Conservation (phyloP, 2,888 invertebrate genomes). For the Heliconius sara region DNA sequence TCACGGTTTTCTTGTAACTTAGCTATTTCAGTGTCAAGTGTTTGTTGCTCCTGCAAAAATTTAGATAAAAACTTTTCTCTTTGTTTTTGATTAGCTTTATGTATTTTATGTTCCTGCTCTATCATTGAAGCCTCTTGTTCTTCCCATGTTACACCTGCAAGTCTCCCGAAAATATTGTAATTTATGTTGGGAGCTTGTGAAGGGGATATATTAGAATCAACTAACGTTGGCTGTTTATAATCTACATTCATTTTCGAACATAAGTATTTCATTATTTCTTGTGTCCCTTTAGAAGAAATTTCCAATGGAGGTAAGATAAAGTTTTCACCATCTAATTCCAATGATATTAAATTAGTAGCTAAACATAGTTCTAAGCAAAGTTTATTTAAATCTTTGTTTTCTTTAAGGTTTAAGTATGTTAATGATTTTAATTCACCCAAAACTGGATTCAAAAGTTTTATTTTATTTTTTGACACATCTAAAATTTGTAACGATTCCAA, state of each 20-base stretch:
- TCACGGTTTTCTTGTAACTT: constrained; percentile 88
- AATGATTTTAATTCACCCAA: constrained; percentile 86
- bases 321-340: constrained; percentile 85
- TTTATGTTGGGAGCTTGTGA: constrained; percentile 64
- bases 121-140: constrained; percentile 86
- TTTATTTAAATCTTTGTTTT: constrained; percentile 83
- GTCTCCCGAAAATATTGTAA: constrained; percentile 67
- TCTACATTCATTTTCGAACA: constrained; percentile 76
- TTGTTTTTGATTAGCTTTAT: constrained; percentile 85
- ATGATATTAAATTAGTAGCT: constrained; percentile 84
- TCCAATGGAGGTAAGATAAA: constrained; percentile 87
- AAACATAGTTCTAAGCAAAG: constrained; percentile 87
- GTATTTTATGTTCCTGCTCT: constrained; percentile 86
- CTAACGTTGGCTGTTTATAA: constrained; percentile 73
- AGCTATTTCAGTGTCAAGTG: constrained; percentile 86
- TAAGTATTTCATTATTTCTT: constrained; percentile 87
- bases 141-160: constrained; percentile 78
- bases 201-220: constrained; percentile 60
- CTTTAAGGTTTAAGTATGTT: constrained; percentile 84
- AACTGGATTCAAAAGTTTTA: constrained; percentile 85
- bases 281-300: constrained; percentile 84
- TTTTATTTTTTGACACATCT: constrained; percentile 88
- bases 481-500: constrained; percentile 86
- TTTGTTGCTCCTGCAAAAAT: constrained; percentile 85
- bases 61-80: constrained; percentile 83